Percentiles rank a stretch among this genome's conserved stretches.
These are phyloP conservation scores for Agriotes lineatus DNA, from an alignment of 2,888 invertebrate species.

Conservation along the genomic window DNA sequence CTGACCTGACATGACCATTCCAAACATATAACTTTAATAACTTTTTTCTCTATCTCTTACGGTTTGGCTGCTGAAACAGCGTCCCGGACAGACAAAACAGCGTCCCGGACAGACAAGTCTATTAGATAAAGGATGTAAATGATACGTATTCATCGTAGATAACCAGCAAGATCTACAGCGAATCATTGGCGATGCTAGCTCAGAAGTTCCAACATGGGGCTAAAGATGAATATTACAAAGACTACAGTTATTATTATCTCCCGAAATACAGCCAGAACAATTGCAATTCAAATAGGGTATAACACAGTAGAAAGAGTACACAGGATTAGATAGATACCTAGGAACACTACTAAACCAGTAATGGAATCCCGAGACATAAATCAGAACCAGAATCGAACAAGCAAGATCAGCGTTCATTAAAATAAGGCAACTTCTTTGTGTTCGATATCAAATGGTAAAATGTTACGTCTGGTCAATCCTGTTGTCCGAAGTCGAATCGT, in stretches of 20 bases:
- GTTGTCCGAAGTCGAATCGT: not conserved
- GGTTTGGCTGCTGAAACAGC: no score
- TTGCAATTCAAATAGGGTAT: not conserved
- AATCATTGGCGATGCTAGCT: not conserved
- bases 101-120: no score
- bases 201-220: not conserved
- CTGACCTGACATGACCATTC: no score
- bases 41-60: no score
- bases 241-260: no score
- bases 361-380: not conserved
- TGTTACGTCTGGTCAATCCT: not conserved
- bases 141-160: not conserved
- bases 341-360: not conserved
- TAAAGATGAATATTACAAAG: not conserved
- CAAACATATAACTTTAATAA: no score
- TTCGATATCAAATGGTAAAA: not conserved
- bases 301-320: no score
- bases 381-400: not conserved
- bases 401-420: not conserved
- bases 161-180: not conserved
- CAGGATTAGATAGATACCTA: no score
- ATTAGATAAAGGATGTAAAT: no score
- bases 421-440: not conserved
- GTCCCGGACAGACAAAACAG: no score
- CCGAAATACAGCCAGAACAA: no score